Base-by-base conservation (phyloP, 2,888 invertebrate genomes). In the Nomada ferruginata region DNA sequence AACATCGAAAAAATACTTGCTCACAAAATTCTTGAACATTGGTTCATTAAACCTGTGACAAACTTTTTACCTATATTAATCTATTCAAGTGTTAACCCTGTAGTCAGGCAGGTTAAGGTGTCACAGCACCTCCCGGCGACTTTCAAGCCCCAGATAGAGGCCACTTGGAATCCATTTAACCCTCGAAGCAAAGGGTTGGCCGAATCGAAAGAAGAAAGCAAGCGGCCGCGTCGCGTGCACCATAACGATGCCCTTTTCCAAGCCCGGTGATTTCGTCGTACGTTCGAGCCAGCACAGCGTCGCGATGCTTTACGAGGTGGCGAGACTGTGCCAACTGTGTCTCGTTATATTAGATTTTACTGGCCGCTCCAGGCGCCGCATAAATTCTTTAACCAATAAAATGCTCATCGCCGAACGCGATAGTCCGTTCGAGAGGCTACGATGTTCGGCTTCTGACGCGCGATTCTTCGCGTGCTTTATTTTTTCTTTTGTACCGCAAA, bases 301-400 rank as follows among this genome's bases (percentile, higher is more conserved):
- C 85, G 75, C 86, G 89, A 91, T 92, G 90, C 92, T 92, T 92
- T 92, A 92, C 90, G 92, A 92, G 91, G 91, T 92, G 92, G 91
- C 90, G 88, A 91, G 79, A 83, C 90, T 86, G 89, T 92, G 92
- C 92, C 92, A 92, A 92, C 92, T 92, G 91, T 91, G 91, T 91
- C 91, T 92, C 92, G 92, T 92, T 92, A 92, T 91, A 92, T 92
- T 92, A 91, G 91, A 92, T 92, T 92, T 92, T 91, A 92, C 91
- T 89, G 89, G 87, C 74, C 82, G 88, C 90, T 89, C 85, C 85
- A 88, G 90, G 91, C 92, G 91, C 90, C 91, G 90, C 91, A 91
- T 92, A 92, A 92, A 92, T 92, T 92, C 91, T 91, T 92, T 91
- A 92, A 91, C 91, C 91, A 91, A 92, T 92, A 91, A 92, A 92